Evolutionary conservation across 2,113 vertebrate species (phyloP), one percentile per base, ranked within the genome.

Genomic region (Thermophis baileyi): DNA sequence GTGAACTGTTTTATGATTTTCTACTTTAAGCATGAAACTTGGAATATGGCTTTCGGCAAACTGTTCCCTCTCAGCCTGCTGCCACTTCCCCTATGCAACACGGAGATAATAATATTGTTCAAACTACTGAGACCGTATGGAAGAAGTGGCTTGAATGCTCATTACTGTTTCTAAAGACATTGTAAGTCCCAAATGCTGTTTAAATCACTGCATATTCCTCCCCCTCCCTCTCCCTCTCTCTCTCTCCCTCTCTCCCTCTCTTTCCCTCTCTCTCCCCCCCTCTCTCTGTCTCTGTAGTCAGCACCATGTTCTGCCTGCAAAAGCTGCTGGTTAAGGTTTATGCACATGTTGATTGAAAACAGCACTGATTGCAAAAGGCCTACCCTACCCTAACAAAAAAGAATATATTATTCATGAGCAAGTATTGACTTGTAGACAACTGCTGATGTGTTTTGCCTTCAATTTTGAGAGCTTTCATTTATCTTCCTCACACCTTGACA

Each of bases 181-280:
- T 11, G 89, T 14, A 47, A 49, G 22, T 51, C 55, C 40, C 22
- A 8, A 30, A 60, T 47, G 44, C 24, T 60, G 40, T 6, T 47
- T 89, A 89, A 89, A 60, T 25, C 89, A 47, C 25, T 47, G 55
- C 27, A 8, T 89, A 63, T 63, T 30, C 53, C 18, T 7, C 54
- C 1, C 7, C 7, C 22, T 2, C 54, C 7, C 20, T 6, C 54
- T 7, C 5, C 18, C 11, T 12, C 18, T 20, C 4, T 16, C 53
- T 20, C 4, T 18, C 53, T 5, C 18, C 0, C 20, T 6, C 0
- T 0, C 4, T 0, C 6, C 1, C 22, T 0, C 20, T 8, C 55
- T 0, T 7, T 24, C 54, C 1, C 20, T 0, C 11, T 9, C 1
- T 53, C 24, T 57, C 54, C 2, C 54, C 7, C 22, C 2, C 54